phyloP scores from a whole-genome alignment of 1,140 invertebrate genomes.

The Oryctes rhinoceros region DNA sequence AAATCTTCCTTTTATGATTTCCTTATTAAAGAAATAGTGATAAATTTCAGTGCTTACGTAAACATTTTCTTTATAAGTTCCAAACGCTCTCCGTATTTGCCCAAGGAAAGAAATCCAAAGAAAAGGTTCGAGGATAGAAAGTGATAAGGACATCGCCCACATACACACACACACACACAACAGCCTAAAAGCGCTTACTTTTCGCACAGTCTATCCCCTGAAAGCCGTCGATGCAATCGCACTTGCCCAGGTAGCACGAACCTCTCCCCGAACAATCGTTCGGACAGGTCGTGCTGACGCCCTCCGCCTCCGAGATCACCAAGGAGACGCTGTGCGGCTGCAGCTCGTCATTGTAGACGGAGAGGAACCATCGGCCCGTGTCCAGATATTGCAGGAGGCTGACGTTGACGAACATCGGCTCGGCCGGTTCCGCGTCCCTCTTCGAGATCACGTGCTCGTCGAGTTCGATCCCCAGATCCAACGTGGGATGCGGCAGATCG shows the following conservation, averaged over 20 bases:
- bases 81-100: too few relatives aligned
- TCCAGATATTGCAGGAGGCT: conserved; percentile 89
- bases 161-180: too few relatives aligned
- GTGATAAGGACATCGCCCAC: too few relatives aligned
- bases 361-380: conserved; percentile 93
- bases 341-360: conserved; percentile 94
- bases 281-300: conserved; percentile 87
- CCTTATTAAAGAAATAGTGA: too few relatives aligned
- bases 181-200: conserved; percentile 79
- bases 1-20: too few relatives aligned
- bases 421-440: conserved; percentile 63
- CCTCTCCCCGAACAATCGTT: conserved; percentile 95
- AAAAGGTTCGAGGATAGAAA: too few relatives aligned
- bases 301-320: conserved; percentile 84
- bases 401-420: conserved; percentile 80
- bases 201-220: conserved; percentile 91
- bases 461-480: conserved; percentile 60
- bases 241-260: conserved; percentile 93
- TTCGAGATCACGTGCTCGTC: conserved; percentile 68
- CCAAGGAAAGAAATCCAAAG: too few relatives aligned
- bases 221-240: conserved; percentile 95
- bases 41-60: too few relatives aligned
- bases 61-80: too few relatives aligned
- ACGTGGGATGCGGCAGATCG: conserved; percentile 58
- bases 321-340: conserved; percentile 82